phyloP scores from a whole-genome alignment of 2,113 vertebrate genomes.

The Naja naja region DNA sequence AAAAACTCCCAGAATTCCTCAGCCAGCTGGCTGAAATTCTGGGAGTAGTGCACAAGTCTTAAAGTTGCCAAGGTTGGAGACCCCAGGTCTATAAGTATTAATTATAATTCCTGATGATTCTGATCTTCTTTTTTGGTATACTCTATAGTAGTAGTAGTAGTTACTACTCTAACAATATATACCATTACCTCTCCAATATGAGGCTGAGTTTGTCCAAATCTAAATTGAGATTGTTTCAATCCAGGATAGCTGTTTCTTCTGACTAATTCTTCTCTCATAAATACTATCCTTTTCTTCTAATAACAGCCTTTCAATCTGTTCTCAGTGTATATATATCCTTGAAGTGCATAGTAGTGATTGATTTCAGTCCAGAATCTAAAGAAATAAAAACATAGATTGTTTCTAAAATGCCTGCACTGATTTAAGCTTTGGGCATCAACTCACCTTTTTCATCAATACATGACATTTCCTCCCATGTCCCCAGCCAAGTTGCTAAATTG shows the following conservation, averaged over 20 bases:
- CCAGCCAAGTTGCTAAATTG: not conserved
- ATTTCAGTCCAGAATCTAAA: not conserved
- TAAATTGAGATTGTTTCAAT: not conserved
- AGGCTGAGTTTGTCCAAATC: not conserved
- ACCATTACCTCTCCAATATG: conserved; percentile 38
- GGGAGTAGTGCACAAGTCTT: too few relatives aligned
- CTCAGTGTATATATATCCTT: not conserved
- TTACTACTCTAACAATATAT: conserved; percentile 39
- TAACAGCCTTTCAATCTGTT: not conserved
- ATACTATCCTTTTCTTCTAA: not conserved
- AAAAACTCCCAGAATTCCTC: too few relatives aligned
- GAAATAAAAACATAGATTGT: not conserved
- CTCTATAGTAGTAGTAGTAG: conserved; percentile 24
- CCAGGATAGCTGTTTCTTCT: not conserved
- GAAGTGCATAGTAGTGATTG: not conserved
- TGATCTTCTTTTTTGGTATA: not conserved
- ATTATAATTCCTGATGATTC: not conserved
- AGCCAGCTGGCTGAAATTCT: too few relatives aligned
- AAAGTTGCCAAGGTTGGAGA: too few relatives aligned
- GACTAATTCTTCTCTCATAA: not conserved
- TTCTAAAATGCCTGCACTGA: not conserved
- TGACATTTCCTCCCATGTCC: not conserved
- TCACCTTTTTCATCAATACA: not conserved
- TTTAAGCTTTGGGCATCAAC: not conserved
- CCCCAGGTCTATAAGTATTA: conserved; percentile 29